Conservation (phyloP, 2,797 vertebrate genomes). For the Cossypha heuglini region DNA sequence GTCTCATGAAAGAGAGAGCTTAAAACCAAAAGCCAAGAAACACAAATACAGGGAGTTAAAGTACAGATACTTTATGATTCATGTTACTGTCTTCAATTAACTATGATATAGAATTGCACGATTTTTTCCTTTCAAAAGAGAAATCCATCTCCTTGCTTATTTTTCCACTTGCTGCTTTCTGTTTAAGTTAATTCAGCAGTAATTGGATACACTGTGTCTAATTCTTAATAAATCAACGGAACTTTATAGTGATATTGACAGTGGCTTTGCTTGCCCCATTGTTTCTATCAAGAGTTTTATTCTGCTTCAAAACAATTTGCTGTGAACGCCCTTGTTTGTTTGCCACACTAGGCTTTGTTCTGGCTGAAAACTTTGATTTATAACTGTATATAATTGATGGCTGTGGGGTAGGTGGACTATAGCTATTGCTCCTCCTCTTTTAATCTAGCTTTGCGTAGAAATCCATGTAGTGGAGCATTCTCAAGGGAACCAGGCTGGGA, state of each 20-base stretch:
- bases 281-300: slow-evolving; percentile 78
- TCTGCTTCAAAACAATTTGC: slow-evolving; percentile 79
- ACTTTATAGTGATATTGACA: slow-evolving; percentile 75
- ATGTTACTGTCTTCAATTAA: slow-evolving; percentile 47
- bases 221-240: slow-evolving; percentile 79
- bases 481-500: slow-evolving; percentile 80
- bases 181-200: slow-evolving; percentile 64
- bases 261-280: slow-evolving; percentile 75
- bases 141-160: slow-evolving; percentile 56
- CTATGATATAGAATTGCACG: neutral
- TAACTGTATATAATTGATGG: slow-evolving; percentile 82
- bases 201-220: slow-evolving; percentile 76
- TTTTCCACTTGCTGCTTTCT: slow-evolving; percentile 64
- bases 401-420: slow-evolving; percentile 75
- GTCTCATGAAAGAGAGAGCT: slow-evolving; percentile 31
- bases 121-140: slow-evolving; percentile 44
- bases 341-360: slow-evolving; percentile 79
- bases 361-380: slow-evolving; percentile 82
- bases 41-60: slow-evolving; percentile 57
- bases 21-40: slow-evolving; percentile 37
- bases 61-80: slow-evolving; percentile 32
- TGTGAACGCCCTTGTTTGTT: slow-evolving; percentile 80
- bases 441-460: slow-evolving; percentile 83
- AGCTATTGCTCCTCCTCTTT: slow-evolving; percentile 81
- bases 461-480: slow-evolving; percentile 77